Evolutionary conservation across 2,113 vertebrate genomes (phyloP), one percentile per base, ranked within the genome.

Genomic region (Genyomyrus donnyi): DNA sequence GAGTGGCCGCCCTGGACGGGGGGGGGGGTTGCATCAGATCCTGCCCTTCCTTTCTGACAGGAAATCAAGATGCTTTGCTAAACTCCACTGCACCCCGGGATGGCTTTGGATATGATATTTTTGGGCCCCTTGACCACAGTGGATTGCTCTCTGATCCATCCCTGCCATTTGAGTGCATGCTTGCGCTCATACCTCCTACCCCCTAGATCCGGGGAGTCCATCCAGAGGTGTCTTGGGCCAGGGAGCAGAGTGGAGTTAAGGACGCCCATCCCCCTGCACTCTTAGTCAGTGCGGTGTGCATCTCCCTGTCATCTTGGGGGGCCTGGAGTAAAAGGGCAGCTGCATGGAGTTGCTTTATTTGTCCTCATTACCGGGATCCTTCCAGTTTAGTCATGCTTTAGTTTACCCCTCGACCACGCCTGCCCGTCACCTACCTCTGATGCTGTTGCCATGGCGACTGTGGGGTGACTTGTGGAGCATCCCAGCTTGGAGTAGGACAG

Each of bases 361-460:
- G 66, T 52, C 24, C 48, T 88, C 86, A 88, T 88, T 88, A 90
- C 66, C 3, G 7, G 39, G 66, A 46, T 50, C 35, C 88, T 45
- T 19, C 35, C 19, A 58, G 31, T 80, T 90, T 19, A 85, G 80
- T 74, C 66, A 31, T 35, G 70, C 90, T 88, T 49, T 39, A 24
- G 50, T 90, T 90, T 50, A 90, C 46, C 90, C 86, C 86, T 48
- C 35, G 13, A 35, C 77, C 89, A 89, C 17, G 27, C 70, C 88
- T 48, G 27, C 19, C 92, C 77, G 19, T 74, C 84, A 77, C 56
- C 52, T 88, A 53, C 35, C 48, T 74, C 86, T 90, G 58, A 48
- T 88, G 85, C 92, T 94, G 94, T 95, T 95, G 86, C 94, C 90
- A 94, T 92, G 93, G 95, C 53, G 91, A 95, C 92, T 94, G 90